Evolutionary conservation across 2,888 invertebrate species (phyloP).

Genomic region (Gastracanthus pulcherrimus): DNA sequence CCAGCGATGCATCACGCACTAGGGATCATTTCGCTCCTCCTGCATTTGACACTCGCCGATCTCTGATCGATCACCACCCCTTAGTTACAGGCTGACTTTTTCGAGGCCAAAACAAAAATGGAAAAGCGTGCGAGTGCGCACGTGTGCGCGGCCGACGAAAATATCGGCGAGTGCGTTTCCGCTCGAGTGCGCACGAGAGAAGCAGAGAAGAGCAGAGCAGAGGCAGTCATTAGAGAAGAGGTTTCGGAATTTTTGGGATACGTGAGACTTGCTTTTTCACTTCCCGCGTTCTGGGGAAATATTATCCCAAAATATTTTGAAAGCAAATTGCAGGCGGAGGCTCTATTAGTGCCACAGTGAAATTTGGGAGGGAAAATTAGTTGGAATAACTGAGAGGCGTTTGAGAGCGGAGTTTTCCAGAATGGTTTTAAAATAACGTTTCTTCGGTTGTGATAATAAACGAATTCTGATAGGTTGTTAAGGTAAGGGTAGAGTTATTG

Average conservation of each 20-base stretch:
- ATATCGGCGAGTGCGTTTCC: constrained; percentile 39
- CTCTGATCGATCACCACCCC: constrained; percentile 23
- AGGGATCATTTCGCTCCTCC: background rate
- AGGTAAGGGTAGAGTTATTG: no score
- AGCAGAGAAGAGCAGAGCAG: no score
- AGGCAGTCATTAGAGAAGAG: constrained; percentile 47
- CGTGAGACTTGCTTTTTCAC: constrained; percentile 26
- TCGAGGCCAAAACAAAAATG: background rate
- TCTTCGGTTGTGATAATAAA: background rate
- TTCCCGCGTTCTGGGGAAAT: constrained; percentile 28
- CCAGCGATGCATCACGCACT: constrained; percentile 7
- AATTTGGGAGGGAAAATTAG: constrained; percentile 25
- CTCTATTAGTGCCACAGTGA: constrained; percentile 20
- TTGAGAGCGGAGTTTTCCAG: background rate
- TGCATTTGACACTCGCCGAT: constrained; percentile 12
- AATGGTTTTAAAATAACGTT: background rate
- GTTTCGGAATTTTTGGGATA: background rate
- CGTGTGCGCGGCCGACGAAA: constrained; percentile 25
- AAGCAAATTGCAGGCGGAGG: constrained; percentile 25
- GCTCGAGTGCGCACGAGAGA: no score
- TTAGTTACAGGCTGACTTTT: background rate
- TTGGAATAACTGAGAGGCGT: constrained; percentile 1
- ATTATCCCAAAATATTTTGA: constrained; percentile 53
- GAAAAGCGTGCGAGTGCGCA: background rate
- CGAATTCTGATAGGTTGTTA: no score